Percentiles rank a stretch among this genome's conserved stretches.
Conservation (phyloP, 2,113 vertebrate species). For the western clawed frog (Xenopus tropicalis) region DNA sequence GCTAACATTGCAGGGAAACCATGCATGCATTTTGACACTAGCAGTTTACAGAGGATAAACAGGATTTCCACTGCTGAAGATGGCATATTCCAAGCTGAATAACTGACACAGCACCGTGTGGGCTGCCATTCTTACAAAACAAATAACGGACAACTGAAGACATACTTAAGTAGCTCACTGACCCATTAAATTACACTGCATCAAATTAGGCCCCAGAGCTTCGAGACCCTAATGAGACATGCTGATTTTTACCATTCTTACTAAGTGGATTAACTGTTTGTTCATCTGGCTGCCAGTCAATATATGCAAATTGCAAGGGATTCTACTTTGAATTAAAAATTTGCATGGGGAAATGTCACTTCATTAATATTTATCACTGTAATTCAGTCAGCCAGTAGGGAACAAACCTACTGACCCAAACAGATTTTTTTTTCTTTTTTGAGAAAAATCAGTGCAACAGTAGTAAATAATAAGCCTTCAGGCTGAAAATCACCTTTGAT, state of each 20-base stretch:
- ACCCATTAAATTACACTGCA: constrained; percentile 36
- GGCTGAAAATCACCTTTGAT: background rate
- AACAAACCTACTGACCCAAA: no score
- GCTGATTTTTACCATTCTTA: constrained; percentile 22
- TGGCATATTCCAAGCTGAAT: constrained; percentile 6
- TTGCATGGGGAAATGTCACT: constrained; percentile 14
- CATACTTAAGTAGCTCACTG: constrained; percentile 33
- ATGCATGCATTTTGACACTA: constrained; percentile 2
- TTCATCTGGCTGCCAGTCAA: constrained; percentile 35
- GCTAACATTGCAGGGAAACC: background rate
- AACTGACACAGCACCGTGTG: constrained; percentile 9
- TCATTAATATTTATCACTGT: constrained; percentile 31
- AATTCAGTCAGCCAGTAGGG: background rate
- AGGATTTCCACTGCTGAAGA: constrained; percentile 8
- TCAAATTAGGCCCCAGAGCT: constrained; percentile 23
- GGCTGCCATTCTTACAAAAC: constrained; percentile 28
- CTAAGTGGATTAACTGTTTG: constrained; percentile 42
- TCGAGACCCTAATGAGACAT: constrained; percentile 35
- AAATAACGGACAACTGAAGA: constrained; percentile 29
- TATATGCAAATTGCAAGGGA: constrained; percentile 27
- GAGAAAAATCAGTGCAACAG: constrained; percentile 7
- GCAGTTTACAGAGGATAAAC: constrained; percentile 14
- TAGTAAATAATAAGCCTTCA: background rate
- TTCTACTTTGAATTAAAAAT: background rate
- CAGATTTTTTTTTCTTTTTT: no score